Conservation (phyloP, 37 sponge, comb jelly and placozoan species). For the Oscarella lobularis region DNA sequence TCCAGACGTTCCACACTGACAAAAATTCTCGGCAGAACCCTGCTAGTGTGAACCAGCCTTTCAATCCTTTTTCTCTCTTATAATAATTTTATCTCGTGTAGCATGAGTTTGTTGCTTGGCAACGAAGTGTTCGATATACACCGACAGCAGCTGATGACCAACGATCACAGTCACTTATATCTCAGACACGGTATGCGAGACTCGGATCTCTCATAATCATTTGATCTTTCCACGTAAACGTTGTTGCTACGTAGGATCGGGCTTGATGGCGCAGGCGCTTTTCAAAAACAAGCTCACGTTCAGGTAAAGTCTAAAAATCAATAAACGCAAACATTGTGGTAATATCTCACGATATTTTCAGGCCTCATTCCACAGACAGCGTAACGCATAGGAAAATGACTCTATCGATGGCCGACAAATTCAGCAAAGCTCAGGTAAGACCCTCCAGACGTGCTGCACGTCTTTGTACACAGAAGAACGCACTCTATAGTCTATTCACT, state of each 20-base stretch:
- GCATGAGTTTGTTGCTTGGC: slow-evolving; percentile 75
- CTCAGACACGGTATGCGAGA: slow-evolving; percentile 65
- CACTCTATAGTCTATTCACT: too few relatives aligned
- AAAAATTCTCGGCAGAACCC: too few relatives aligned
- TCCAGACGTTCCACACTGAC: too few relatives aligned
- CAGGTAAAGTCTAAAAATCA: slow-evolving; percentile 24
- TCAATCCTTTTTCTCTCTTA: slow-evolving; percentile 10
- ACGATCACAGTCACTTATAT: slow-evolving; percentile 73
- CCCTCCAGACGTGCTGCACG: slow-evolving; percentile 4
- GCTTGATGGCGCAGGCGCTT: slow-evolving; percentile 85
- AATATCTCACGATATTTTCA: too few relatives aligned
- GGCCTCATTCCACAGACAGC: slow-evolving; percentile 94
- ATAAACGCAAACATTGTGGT: too few relatives aligned
- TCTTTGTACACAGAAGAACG: too few relatives aligned
- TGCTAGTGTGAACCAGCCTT: too few relatives aligned
- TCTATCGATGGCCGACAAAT: slow-evolving; percentile 84
- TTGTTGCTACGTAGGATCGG: slow-evolving; percentile 61
- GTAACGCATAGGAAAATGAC: slow-evolving; percentile 94
- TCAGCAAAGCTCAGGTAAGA: slow-evolving; percentile 71
- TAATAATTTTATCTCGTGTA: neutral
- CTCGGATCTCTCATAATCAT: neutral
- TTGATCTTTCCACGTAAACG: neutral
- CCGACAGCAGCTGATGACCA: slow-evolving; percentile 36
- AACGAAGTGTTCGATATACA: slow-evolving; percentile 89
- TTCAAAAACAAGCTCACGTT: slow-evolving; percentile 74